These are phyloP conservation scores for Gnathonemus echidnorhynchus DNA, from an alignment of 2,113 vertebrate genomes.

Conservation along the genomic window DNA sequence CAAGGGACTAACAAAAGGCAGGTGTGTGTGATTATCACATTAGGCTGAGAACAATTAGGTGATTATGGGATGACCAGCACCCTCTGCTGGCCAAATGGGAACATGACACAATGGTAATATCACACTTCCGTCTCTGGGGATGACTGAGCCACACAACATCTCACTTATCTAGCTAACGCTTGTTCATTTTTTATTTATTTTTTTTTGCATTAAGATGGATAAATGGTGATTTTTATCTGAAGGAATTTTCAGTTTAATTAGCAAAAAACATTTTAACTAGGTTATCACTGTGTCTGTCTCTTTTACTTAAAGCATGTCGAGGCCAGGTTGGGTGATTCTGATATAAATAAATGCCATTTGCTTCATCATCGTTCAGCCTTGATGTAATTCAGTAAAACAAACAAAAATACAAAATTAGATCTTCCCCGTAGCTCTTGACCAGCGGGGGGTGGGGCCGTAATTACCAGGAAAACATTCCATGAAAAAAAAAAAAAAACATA, in stretches of 20 bases:
- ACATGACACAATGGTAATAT: background rate
- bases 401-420: background rate
- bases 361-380: background rate
- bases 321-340: background rate
- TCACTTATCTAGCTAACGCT: background rate
- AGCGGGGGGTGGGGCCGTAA: background rate
- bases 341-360: background rate
- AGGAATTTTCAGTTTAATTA: background rate
- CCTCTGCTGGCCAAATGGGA: background rate
- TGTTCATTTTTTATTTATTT: background rate
- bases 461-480: background rate
- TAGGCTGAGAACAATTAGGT: background rate
- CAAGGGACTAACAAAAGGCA: background rate
- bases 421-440: background rate
- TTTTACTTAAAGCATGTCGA: background rate
- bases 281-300: background rate
- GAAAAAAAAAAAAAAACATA: background rate
- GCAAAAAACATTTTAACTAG: background rate
- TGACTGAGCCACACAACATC: background rate
- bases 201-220: background rate
- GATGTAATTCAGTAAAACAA: background rate
- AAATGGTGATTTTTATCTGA: background rate
- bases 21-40: background rate
- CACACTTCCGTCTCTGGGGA: background rate
- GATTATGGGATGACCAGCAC: background rate